Evolutionary conservation across 2,888 invertebrate genomes (phyloP), one percentile per base, ranked within the genome.

Genomic region (Meiosimyza decipiens): DNA sequence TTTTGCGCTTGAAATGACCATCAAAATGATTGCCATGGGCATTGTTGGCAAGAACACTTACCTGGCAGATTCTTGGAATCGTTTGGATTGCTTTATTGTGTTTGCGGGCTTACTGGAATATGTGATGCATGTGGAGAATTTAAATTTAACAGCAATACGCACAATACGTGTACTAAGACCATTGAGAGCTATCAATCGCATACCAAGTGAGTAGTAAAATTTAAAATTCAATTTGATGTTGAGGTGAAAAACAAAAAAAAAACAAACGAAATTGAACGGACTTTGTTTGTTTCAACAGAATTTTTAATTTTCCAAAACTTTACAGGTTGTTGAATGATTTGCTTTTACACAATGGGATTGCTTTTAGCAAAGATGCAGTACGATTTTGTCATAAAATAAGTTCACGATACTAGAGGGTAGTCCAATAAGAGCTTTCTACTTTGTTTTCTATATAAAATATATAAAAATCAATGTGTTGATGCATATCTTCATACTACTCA

Each of bases 1-100:
- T 90, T 99, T 99, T 89, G 93, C 98, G 66, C 88, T 98, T 85
- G 99, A 99, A 89, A 96, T 99, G 98, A 92, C 94, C 78, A 95
- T 99, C 86, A 99, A 99, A 90, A 96, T 99, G 93, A 92, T 97
- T 71, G 99, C 99, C 54, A 98, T 99, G 97, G 98, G 98, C 28
- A 93, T 98, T 77, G 94, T 94, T 82, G 97, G 97, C 28, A 94
- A 94, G 84, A 94, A 95, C 69, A 94, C 98, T 12, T 99, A 99
- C 87, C 90, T 99, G 84, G 97, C 97, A 0, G 99, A 99, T 87
- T 96, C 98, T 18, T 99, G 99, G 99, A 99, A 99, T 88, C 92
- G 98, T 81, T 91, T 99, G 83, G 99, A 99, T 89, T 95, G 94
- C 89, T 98, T 99, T 89, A 99, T 99, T 84, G 99, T 99, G 15